Percentiles rank a stretch among this genome's conserved stretches.
phyloP scores from a whole-genome alignment of 2,113 vertebrate genomes.

The Oryzias curvinotus region DNA sequence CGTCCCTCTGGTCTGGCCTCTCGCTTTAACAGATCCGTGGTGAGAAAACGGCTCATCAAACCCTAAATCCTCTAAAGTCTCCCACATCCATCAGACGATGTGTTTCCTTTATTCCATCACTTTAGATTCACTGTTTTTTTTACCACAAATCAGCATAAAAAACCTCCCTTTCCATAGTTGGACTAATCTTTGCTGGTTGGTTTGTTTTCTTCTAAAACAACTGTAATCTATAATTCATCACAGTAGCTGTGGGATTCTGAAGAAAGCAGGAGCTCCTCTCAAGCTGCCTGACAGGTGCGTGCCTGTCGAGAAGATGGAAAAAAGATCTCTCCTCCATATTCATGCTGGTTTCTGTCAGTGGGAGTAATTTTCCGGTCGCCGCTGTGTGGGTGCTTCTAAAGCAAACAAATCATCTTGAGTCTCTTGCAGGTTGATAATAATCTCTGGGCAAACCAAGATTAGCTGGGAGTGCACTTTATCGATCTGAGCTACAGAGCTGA shows the following conservation, averaged over 20 bases:
- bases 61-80: too few species aligned
- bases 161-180: too few species aligned
- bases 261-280: slow-evolving; percentile 12
- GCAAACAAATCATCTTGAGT: slow-evolving; percentile 20
- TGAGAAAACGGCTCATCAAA: too few species aligned
- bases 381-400: slow-evolving; percentile 12
- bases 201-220: too few species aligned
- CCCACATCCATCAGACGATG: too few species aligned
- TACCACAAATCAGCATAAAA: too few species aligned
- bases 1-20: too few species aligned
- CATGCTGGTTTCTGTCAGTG: slow-evolving; percentile 15
- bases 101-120: too few species aligned
- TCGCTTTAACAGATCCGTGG: too few species aligned
- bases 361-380: slow-evolving; percentile 20
- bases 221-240: too few species aligned
- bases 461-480: slow-evolving; percentile 2
- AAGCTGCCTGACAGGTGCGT: slow-evolving; percentile 10
- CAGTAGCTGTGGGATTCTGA: background rate
- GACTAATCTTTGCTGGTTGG: too few species aligned
- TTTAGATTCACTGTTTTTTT: too few species aligned
- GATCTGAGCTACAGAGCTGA: slow-evolving; percentile 11
- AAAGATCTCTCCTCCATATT: slow-evolving; percentile 2
- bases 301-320: slow-evolving; percentile 10
- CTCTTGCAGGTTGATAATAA: slow-evolving; percentile 22
- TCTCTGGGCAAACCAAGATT: slow-evolving; percentile 14